phyloP scores from a whole-genome alignment of 1,140 invertebrate species.

The Centruroides vittatus region DNA sequence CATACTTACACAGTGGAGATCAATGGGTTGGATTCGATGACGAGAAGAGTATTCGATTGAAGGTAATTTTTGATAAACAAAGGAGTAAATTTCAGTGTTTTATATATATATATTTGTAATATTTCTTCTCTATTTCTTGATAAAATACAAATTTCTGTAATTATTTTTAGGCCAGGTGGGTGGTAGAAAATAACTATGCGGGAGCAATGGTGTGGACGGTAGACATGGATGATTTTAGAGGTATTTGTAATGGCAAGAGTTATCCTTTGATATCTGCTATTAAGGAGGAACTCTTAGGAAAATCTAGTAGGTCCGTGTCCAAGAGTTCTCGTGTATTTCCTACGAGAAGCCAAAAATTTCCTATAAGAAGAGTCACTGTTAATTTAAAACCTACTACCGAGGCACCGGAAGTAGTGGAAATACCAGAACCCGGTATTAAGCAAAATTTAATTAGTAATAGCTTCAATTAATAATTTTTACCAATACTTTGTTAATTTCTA shows the following conservation, averaged over 20 bases:
- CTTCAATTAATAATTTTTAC: too few species aligned
- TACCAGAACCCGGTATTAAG: too few species aligned
- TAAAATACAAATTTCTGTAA: neutral
- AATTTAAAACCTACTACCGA: too few species aligned
- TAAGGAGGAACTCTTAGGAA: neutral
- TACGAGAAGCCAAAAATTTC: too few species aligned
- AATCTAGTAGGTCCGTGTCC: neutral
- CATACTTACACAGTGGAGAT: conserved; percentile 18
- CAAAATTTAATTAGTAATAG: too few species aligned
- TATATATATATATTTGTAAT: too few species aligned
- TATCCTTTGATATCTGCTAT: conserved; percentile 18
- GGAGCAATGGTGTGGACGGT: conserved; percentile 46
- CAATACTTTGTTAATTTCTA: too few species aligned
- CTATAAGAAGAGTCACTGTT: too few species aligned
- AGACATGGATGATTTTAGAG: conserved; percentile 41
- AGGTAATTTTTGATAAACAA: neutral
- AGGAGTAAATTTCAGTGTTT: too few species aligned
- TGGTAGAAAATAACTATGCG: conserved; percentile 64
- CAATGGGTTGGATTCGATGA: conserved; percentile 36
- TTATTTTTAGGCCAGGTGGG: conserved; percentile 45
- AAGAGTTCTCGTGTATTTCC: too few species aligned
- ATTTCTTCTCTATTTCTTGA: neutral
- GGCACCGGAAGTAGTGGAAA: too few species aligned
- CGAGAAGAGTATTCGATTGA: conserved; percentile 21
- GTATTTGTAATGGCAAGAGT: conserved; percentile 28